A percentile compares a stretch with the other conserved stretches of the same genome.
Conservation (phyloP, 2,888 invertebrate genomes). For the Cosmia pyralina region DNA sequence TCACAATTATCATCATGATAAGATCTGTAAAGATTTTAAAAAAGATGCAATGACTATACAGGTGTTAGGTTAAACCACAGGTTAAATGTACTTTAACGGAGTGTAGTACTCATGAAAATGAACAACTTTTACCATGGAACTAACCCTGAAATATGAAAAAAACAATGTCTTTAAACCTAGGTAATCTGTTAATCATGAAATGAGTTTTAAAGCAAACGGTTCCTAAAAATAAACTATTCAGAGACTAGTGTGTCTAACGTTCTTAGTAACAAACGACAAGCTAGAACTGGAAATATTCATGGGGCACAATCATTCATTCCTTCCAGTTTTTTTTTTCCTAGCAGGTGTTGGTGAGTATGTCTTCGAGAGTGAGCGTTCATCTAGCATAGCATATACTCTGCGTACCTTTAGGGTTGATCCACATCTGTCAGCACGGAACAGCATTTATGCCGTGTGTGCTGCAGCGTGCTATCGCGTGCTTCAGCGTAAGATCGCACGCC, state of each 20-base stretch:
- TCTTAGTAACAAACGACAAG: background rate
- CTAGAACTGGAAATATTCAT: background rate
- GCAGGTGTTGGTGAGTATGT: background rate
- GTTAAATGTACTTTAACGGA: no score
- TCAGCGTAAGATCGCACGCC: no score
- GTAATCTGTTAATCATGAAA: slow-evolving; percentile 8
- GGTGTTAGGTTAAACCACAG: no score
- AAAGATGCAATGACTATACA: background rate
- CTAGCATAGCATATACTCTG: background rate
- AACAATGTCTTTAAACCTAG: no score
- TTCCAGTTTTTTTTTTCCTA: background rate
- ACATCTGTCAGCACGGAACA: no score
- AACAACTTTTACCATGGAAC: no score
- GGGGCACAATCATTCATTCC: background rate
- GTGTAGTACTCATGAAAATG: no score
- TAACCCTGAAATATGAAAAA: no score
- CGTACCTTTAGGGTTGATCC: no score
- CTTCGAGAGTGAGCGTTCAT: background rate
- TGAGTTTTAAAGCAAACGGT: slow-evolving; percentile 1
- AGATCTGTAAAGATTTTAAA: slow-evolving; percentile 14
- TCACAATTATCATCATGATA: slow-evolving; percentile 3
- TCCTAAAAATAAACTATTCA: background rate
- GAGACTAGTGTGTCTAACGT: background rate
- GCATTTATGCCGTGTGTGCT: no score
- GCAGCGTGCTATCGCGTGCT: no score